Base-by-base conservation (phyloP, 2,888 invertebrate genomes). In the Cephus rjabovi region DNA sequence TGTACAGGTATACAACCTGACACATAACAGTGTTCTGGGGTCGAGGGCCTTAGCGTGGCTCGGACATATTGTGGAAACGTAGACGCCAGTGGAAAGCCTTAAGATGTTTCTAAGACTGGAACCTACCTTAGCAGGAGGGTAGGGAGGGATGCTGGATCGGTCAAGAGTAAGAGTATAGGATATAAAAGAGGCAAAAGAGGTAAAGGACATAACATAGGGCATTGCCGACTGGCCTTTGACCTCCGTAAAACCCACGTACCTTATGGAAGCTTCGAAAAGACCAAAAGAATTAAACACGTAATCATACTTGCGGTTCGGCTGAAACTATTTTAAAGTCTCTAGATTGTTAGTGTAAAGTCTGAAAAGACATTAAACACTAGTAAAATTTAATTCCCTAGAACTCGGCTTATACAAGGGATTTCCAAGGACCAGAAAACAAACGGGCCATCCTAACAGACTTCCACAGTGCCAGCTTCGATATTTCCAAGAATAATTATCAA, bases 11-110 rank as follows among this genome's bases (percentile, higher is more conserved):
- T 85, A 84, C 86, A 84, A 84, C 85, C 86, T 86, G 86, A 85
- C 85, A 85, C 85, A 84, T 85, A 85, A 85, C 86, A 85, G 85
- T 86, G 85, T 82, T 85, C 86, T 80, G 82, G 81, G 85, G 85
- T 85, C 85, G 84, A 82, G 81, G 80, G 81, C 86, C 86, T 77
- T 82, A 82, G 70, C 56, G 15, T 56, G 56, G 56, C 56, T 56
- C 23, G 34, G 69, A 33, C 37, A 77, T 70, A 75, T 77, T 30
- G 71, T 77, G 77, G 75, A 77, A 77, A 77, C 37, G 74, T 33
- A 30, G 74, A 30, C 23, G 71, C 2, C 56, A 78, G 73, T 71
- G 73, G 76, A 76, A 78, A 73, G 75, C 74, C 69, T 30, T 15
- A 35, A 34, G 76, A 78, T 77, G 69, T 35, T 69, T 69, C 40